A percentile compares a stretch with the other conserved stretches of the same genome.
These are phyloP conservation scores for Phalacrocorax aristotelis DNA, from an alignment of 2,113 vertebrate species.

Conservation along the genomic window DNA sequence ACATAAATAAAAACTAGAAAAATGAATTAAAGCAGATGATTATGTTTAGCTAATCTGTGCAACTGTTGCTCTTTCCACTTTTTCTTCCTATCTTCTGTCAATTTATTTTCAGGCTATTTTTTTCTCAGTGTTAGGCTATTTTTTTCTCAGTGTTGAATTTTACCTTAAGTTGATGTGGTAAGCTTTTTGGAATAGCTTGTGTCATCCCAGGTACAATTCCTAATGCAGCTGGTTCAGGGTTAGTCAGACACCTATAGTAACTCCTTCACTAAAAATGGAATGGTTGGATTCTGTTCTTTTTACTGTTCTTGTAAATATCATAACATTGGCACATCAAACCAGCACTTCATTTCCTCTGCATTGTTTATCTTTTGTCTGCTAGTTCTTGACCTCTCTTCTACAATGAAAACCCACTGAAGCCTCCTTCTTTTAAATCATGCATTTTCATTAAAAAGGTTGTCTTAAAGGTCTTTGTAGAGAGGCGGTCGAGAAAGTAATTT, in stretches of 20 bases:
- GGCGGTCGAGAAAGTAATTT: background rate
- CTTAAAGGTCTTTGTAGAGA: background rate
- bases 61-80: background rate
- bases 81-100: background rate
- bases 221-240: background rate
- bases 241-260: background rate
- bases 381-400: background rate
- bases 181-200: background rate
- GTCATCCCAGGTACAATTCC: background rate
- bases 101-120: background rate
- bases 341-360: background rate
- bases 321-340: background rate
- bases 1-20: background rate
- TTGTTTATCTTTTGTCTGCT: background rate
- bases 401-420: background rate
- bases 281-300: background rate
- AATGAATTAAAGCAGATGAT: background rate
- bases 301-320: background rate
- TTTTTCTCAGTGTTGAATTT: background rate
- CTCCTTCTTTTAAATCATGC: rapidly evolving
- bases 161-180: rapidly evolving
- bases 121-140: background rate
- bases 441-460: background rate
- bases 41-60: background rate
- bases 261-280: background rate